Conservation (phyloP, 2,113 vertebrate species). For the Triplophysa dalaica region DNA sequence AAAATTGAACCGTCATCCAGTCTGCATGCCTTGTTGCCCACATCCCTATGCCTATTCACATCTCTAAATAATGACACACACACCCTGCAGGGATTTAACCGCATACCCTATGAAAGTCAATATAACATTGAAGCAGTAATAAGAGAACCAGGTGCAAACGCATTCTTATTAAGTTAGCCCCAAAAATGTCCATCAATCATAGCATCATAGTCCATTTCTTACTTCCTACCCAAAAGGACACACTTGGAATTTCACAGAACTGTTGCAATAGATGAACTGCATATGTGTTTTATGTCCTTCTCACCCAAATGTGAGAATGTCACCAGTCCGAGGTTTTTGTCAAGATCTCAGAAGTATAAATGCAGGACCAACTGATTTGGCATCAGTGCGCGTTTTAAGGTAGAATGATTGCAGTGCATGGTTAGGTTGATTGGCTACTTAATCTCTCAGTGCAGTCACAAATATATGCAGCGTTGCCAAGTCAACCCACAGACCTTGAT, state of each 20-base stretch:
- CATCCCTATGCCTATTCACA: conserved; percentile 39
- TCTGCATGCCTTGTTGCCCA: conserved; percentile 46
- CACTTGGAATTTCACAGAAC: neutral
- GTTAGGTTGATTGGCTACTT: conserved; percentile 74
- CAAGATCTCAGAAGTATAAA: conserved; percentile 12
- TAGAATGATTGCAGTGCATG: conserved; percentile 71
- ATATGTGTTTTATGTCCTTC: neutral
- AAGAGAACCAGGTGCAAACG: neutral
- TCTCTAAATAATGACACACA: conserved; percentile 42
- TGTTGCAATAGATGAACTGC: neutral
- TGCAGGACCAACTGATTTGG: conserved; percentile 46
- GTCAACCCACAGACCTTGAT: conserved; percentile 52
- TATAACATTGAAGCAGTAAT: conserved; percentile 28
- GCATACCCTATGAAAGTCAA: conserved; percentile 25
- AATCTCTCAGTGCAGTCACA: conserved; percentile 67
- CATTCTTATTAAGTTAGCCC: conserved; percentile 23
- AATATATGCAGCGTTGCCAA: conserved; percentile 62
- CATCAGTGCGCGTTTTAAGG: conserved; percentile 55
- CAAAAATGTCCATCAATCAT: conserved; percentile 30
- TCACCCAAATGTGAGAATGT: neutral
- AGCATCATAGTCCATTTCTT: neutral
- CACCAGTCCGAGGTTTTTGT: neutral
- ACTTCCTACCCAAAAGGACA: neutral
- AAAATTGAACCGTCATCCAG: conserved; percentile 53
- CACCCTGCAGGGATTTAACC: conserved; percentile 12